phyloP scores from a whole-genome alignment of 2,113 vertebrate genomes.

The Dipodomys stephensi region DNA sequence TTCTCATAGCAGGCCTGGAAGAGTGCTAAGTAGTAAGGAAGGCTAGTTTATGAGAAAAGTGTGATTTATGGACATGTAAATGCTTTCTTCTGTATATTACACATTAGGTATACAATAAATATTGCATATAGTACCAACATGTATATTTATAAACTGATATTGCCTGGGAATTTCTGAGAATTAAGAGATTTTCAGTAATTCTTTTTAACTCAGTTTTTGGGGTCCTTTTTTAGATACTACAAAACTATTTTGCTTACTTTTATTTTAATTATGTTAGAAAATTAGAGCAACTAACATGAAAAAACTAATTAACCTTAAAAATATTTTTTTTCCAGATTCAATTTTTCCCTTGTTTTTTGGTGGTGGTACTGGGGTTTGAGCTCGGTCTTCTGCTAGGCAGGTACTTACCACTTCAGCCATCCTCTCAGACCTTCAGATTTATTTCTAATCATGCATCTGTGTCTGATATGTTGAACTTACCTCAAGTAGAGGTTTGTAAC shows the following conservation, averaged over 20 bases:
- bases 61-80: background rate
- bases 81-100: slow-evolving; percentile 31
- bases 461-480: slow-evolving; percentile 10
- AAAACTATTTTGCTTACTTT: slow-evolving; percentile 47
- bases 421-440: background rate
- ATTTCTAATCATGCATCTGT: slow-evolving; percentile 20
- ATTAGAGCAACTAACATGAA: slow-evolving; percentile 9
- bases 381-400: background rate
- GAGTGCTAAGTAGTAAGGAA: background rate
- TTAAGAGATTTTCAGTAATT: slow-evolving; percentile 43
- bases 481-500: background rate
- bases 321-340: background rate
- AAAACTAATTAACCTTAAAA: slow-evolving; percentile 16
- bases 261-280: slow-evolving; percentile 43
- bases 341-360: background rate
- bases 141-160: slow-evolving; percentile 21
- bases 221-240: background rate
- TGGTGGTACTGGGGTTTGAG: background rate
- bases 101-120: slow-evolving; percentile 3
- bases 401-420: background rate
- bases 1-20: background rate
- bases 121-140: background rate
- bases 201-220: background rate
- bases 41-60: slow-evolving; percentile 6
- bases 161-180: slow-evolving; percentile 34